Evolutionary conservation across 2,888 invertebrate species (phyloP).

Genomic region (Scaptomyza caliginosa): DNA sequence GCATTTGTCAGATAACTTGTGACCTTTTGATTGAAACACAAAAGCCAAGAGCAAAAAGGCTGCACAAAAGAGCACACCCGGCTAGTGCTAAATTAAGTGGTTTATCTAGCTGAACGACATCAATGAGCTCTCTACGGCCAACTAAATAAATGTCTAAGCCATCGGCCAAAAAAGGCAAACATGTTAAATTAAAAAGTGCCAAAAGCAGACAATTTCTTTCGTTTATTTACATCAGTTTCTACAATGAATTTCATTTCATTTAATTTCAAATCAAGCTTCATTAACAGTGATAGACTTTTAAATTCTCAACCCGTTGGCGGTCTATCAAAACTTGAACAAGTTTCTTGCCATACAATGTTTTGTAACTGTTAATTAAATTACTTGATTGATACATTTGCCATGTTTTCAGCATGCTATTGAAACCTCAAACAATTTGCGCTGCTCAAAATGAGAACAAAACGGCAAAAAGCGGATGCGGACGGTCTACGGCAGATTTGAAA

Average conservation of each 20-base stretch:
- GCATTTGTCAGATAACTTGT: conserved; percentile 69
- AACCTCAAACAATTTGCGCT: conserved; percentile 38
- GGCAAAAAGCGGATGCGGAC: background rate
- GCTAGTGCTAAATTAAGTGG: conserved; percentile 46
- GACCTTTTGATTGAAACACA: conserved; percentile 63
- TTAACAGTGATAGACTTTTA: background rate
- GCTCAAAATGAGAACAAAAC: conserved; percentile 5
- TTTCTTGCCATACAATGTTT: conserved; percentile 6
- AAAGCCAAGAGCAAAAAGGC: conserved; percentile 10
- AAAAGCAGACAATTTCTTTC: conserved; percentile 26
- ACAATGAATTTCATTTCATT: conserved; percentile 1
- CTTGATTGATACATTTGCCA: conserved; percentile 51
- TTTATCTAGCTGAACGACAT: conserved; percentile 52
- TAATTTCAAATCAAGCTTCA: conserved; percentile 5
- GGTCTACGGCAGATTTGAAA: background rate
- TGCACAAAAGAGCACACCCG: conserved; percentile 15
- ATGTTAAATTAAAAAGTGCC: conserved; percentile 27
- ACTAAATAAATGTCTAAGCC: conserved; percentile 4
- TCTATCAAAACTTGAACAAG: background rate
- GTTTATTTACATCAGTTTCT: conserved; percentile 5
- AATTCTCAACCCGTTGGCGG: conserved; percentile 4
- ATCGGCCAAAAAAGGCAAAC: conserved; percentile 2
- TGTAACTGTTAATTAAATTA: conserved; percentile 65
- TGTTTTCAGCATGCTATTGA: conserved; percentile 24
- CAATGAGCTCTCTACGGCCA: conserved; percentile 24